These are phyloP conservation scores for Ictalurus punctatus DNA, from an alignment of 2,113 vertebrate genomes.

Conservation along the genomic window DNA sequence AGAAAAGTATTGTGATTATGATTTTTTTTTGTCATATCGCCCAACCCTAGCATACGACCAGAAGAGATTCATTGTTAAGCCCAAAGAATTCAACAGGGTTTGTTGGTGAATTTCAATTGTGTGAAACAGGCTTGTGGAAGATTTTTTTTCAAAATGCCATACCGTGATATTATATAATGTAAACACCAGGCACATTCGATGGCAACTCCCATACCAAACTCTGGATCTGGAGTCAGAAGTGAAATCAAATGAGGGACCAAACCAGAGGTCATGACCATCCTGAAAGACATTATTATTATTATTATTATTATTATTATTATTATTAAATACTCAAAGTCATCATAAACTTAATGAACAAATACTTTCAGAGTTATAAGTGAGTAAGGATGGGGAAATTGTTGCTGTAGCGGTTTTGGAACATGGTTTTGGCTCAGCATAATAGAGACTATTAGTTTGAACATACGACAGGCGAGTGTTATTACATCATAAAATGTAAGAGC, in stretches of 20 bases:
- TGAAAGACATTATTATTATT: conserved; percentile 54
- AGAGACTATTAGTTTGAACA: background rate
- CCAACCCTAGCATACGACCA: no score
- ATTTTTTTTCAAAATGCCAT: conserved; percentile 43
- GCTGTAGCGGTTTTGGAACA: background rate
- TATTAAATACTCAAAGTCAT: background rate
- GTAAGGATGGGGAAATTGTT: background rate
- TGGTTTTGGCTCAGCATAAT: background rate
- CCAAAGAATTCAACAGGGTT: background rate
- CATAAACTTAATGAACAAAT: background rate
- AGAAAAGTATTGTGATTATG: no score
- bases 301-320: background rate
- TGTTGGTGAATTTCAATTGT: background rate
- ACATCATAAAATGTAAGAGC: background rate
- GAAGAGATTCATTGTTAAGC: background rate
- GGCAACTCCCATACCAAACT: conserved; percentile 75
- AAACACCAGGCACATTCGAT: conserved; percentile 95
- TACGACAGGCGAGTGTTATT: background rate
- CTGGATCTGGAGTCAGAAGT: conserved; percentile 73
- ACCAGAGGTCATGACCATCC: conserved; percentile 76
- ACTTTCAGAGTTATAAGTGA: background rate
- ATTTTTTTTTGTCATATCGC: no score
- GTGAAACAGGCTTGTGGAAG: background rate
- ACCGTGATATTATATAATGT: conserved; percentile 91
- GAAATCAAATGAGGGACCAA: conserved; percentile 79